Conservation (phyloP, 1,140 invertebrate genomes). For the Eurytemora carolleeae region DNA sequence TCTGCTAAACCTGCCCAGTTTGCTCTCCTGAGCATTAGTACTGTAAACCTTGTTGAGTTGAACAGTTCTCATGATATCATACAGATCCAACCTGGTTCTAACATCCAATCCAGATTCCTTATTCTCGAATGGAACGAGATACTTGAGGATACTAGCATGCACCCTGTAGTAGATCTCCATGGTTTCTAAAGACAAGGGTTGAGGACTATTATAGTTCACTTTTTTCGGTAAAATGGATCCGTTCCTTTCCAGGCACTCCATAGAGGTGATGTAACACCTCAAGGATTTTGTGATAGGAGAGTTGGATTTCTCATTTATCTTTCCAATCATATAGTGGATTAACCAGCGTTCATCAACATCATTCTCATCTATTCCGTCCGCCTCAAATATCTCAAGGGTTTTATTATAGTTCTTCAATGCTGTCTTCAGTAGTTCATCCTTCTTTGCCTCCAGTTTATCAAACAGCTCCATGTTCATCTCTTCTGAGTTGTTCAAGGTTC, state of each 20-base stretch:
- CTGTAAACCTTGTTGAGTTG: not conserved
- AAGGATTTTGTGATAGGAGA: conserved; percentile 49
- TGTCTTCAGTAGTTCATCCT: conserved; percentile 50
- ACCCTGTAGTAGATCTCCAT: conserved; percentile 48
- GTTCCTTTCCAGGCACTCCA: conserved; percentile 49
- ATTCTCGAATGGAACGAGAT: conserved; percentile 42
- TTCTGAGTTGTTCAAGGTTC: conserved; percentile 41
- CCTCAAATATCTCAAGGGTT: conserved; percentile 16
- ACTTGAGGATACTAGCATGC: conserved; percentile 65
- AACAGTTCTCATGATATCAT: not conserved
- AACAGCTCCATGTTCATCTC: conserved; percentile 54
- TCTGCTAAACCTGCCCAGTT: conserved; percentile 1
- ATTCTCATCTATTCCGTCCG: conserved; percentile 28
- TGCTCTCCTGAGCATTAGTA: not conserved
- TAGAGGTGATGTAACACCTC: conserved; percentile 52
- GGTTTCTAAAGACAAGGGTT: conserved; percentile 64
- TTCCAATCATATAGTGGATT: conserved; percentile 76
- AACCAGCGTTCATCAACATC: conserved; percentile 61
- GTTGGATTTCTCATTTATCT: conserved; percentile 62
- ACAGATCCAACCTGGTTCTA: conserved; percentile 16
- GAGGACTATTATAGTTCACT: conserved; percentile 61
- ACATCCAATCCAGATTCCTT: conserved; percentile 27
- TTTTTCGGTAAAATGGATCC: conserved; percentile 62
- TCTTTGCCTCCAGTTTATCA: conserved; percentile 46
- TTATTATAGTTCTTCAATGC: conserved; percentile 49